A percentile compares a stretch with the other conserved stretches of the same genome.
Evolutionary conservation across 2,797 vertebrate genomes (phyloP).

Genomic region (Peromyscus melanophrys): DNA sequence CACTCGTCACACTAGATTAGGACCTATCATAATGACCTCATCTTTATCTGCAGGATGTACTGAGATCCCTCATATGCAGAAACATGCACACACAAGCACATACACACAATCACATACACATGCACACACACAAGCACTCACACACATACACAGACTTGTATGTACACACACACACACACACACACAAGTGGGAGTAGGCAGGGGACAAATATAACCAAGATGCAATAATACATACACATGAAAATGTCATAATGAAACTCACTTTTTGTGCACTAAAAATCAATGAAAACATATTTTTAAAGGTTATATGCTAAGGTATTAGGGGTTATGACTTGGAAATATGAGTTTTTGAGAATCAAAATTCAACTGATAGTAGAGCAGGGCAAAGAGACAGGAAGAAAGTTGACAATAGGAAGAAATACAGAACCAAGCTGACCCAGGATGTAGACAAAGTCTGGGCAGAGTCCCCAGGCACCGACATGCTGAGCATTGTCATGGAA

Average conservation of each 20-base stretch:
- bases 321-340: background rate
- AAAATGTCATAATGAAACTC: background rate
- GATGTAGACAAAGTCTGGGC: background rate
- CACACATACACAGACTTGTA: fast-evolving
- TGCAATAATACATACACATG: background rate
- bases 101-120: background rate
- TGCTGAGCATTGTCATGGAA: background rate
- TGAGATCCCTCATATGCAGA: background rate
- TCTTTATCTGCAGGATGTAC: background rate
- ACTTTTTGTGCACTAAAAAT: background rate
- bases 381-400: background rate
- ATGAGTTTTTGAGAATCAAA: background rate
- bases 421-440: background rate
- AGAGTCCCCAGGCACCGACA: too few species aligned
- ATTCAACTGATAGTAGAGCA: background rate
- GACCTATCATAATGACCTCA: background rate
- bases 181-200: background rate
- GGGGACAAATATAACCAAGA: background rate
- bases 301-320: background rate
- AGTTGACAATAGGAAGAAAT: background rate
- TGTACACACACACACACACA: background rate
- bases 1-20: background rate
- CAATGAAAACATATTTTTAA: background rate
- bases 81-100: background rate
- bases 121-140: too few species aligned